Base-by-base conservation (phyloP, 2,113 vertebrate species). In the Taurulus bubalis region DNA sequence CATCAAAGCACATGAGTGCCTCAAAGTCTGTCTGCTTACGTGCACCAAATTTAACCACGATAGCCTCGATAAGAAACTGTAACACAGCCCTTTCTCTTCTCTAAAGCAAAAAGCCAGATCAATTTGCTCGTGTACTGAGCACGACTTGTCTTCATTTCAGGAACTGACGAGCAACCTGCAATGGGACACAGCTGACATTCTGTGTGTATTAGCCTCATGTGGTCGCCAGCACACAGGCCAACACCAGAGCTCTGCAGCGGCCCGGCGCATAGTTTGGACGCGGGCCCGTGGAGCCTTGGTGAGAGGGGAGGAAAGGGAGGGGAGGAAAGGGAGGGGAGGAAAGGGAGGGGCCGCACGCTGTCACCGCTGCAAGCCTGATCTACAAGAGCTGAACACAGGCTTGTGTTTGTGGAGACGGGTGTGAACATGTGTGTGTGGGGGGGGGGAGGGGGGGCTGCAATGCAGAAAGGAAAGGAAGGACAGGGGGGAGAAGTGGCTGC, bases 241-340 rank as follows among this genome's bases (percentile, higher is more conserved):
- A 77, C 36, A 77, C 71, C 63, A 53, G 49, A 71, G 47, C 75
- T 60, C 64, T 51, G 70, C 47, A 75, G 53, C 34, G 15, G 79
- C 59, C 38, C 42, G 8, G 49, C 14, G 15, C 82, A 89, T 87
- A 90, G 77, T 88, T 92, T 89, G 87, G 88, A 87, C 11, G 8
- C n/a, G 7, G 62, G 86, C 88, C 83, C 71, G 8, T 59, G 70
- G 62, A 84, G 72, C 77, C 77, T 59, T 85, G 82, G 77, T 79
- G 82, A 86, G 73, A 78, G 72, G 40, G 64, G 38, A 0, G 62
- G 14, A 30, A 4, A 16, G 42, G n/a, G 38, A 49, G 34, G 22
- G 9, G 67, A n/a, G n/a, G n/a, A n/a, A n/a, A n/a, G 30, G 30
- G 30, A 4, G 30, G 30, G 0, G 1, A 9, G 66, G 40, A 42